Evolutionary conservation across 2,888 invertebrate genomes (phyloP), one percentile per base, ranked within the genome.

Genomic region (Tenthredo amoena): DNA sequence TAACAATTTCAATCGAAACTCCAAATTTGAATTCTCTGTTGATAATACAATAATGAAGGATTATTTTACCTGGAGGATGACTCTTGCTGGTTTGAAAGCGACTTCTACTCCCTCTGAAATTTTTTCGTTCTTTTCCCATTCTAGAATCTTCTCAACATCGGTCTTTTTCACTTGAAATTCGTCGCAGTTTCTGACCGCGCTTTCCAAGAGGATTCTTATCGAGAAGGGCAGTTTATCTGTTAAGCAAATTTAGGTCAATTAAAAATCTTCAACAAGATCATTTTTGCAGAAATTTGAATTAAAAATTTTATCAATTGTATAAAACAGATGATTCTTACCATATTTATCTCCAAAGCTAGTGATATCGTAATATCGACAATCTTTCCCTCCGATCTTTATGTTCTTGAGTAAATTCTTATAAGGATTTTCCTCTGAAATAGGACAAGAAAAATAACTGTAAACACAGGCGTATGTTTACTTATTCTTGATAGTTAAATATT

Each of bases 111-210:
- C 97, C 0, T 94, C 96, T 81, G 95, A 95, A 0, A 95, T 93
- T 0, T 92, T 90, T 93, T 98, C 97, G 92, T 96, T 97, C 74
- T 93, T 93, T 90, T 97, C 96, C 99, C 99, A 99, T 87, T 97
- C 95, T 84, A 99, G 95, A 68, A 99, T 97, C 87, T 96, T 98
- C 88, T 97, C 94, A 0, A 99, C 99, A 94, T 99, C 99, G 87
- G 96, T 94, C 92, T 96, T 95, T 85, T 96, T 94, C 12, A 99
- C 97, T 93, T 98, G 98, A 93, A 99, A 99, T 91, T 97, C 97
- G 94, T 99, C 99, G 93, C 99, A 99, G 94, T 99, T 99, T 84
- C 99, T 95, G 1, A 99, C 97, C 47, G 99, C 99, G 0, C 99
- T 98, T 94, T 99, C 99, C 91, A 99, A 94, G 0, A 99, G 95